Base-by-base conservation (phyloP, 2,797 vertebrate genomes). In the Pseudopleuronectes americanus region DNA sequence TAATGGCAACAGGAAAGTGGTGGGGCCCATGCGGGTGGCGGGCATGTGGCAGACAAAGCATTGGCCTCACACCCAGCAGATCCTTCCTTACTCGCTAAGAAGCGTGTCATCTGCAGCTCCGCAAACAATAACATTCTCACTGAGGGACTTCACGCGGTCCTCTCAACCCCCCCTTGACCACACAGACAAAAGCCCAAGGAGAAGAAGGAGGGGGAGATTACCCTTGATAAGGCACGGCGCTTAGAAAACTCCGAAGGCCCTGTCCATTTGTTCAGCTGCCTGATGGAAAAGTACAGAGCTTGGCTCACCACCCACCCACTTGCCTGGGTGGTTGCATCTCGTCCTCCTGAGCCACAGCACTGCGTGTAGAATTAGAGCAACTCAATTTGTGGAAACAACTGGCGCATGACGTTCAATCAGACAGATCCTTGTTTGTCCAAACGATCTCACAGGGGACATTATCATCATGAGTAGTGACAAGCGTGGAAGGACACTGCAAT, bases 201-300 rank as follows among this genome's bases (percentile, higher is more conserved):
- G 58, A 73, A 57, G 21, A 43, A 41, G 64, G 13, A 55, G 57
- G 9, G 33, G 19, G 10, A 41, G 12, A 59, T 59, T 61, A 31
- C 61, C 38, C 43, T 78, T 62, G 72, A 86, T 85, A 86, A 85
- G 72, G 28, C 52, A 60, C 0, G 45, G 51, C 10, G 22, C 64
- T 71, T 57, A 67, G 24, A 85, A 85, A 74, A 70, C 77, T 85
- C 66, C 67, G 84, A 71, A 77, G 74, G 72, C 73, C 64, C 70
- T 56, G 38, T 54, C 6, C 71, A 78, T 81, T 91, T 80, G 68
- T 85, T 82, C 64, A 72, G 79, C 85, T 60, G 74, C 61, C 73
- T 63, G 49, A 56, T 90, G 91, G 91, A 92, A 92, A 92, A 90
- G 83, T 92, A 90, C 89, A 68, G 77, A 23, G 43, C 60, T 36